Percentiles rank a stretch among this genome's conserved stretches.
These are phyloP conservation scores for Eupithecia centaureata DNA, from an alignment of 2,888 invertebrate genomes.

Conservation along the genomic window DNA sequence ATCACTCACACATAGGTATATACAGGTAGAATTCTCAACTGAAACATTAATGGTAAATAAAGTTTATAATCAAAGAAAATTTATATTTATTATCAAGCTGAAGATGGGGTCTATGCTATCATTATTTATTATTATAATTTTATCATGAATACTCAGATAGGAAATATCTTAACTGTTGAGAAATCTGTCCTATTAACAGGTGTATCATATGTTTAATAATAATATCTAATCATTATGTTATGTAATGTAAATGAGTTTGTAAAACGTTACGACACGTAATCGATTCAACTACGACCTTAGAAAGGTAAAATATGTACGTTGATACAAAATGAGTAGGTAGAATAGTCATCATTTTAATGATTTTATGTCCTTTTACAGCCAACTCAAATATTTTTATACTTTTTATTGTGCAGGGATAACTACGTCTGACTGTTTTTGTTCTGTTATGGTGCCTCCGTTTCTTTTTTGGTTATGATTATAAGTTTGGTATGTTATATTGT, in stretches of 20 bases:
- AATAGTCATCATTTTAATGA: neutral
- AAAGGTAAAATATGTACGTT: slow-evolving; percentile 54
- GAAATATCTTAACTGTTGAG: neutral
- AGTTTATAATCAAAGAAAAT: no score
- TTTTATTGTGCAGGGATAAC: no score
- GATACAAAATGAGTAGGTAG: slow-evolving; percentile 36
- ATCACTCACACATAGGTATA: neutral
- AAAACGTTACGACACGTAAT: slow-evolving; percentile 55
- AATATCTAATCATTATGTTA: slow-evolving; percentile 47
- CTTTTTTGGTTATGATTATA: no score
- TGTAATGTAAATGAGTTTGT: slow-evolving; percentile 56
- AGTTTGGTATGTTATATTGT: no score
- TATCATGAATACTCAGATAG: neutral
- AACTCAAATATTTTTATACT: no score
- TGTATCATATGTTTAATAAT: slow-evolving; percentile 45
- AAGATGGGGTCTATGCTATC: no score
- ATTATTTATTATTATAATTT: neutral
- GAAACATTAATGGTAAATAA: neutral
- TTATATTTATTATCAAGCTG: no score
- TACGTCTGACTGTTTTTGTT: no score
- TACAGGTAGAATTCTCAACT: neutral
- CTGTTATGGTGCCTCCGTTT: no score
- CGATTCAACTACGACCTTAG: slow-evolving; percentile 64
- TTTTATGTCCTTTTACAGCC: no score
- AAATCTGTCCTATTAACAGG: slow-evolving; percentile 29